phyloP scores from a whole-genome alignment of 2,797 vertebrate genomes.

The Calcarius lapponicus region DNA sequence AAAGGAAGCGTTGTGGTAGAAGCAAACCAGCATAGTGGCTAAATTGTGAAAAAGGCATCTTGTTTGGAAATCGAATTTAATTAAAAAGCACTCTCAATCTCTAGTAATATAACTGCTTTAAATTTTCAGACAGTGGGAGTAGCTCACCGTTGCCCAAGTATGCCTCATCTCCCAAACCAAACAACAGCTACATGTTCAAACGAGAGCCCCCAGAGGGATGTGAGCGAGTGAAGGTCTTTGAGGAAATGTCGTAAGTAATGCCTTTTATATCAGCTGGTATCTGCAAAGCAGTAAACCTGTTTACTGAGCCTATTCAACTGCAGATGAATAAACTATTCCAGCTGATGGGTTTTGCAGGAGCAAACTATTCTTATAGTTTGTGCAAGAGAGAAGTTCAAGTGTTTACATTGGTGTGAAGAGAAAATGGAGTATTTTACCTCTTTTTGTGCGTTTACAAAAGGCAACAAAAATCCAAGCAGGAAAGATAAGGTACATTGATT shows the following conservation, averaged over 20 bases:
- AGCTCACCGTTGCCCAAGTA: slow-evolving; percentile 96
- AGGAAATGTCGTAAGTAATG: slow-evolving; percentile 94
- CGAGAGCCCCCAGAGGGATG: slow-evolving; percentile 98
- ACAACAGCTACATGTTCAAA: slow-evolving; percentile 99
- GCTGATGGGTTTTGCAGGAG: slow-evolving; percentile 76
- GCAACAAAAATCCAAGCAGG: slow-evolving; percentile 47
- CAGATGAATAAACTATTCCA: slow-evolving; percentile 79
- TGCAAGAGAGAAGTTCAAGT: slow-evolving; percentile 59
- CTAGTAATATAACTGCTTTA: slow-evolving; percentile 82
- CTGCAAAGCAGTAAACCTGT: slow-evolving; percentile 76
- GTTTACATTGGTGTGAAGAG: slow-evolving; percentile 40
- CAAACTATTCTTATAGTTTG: slow-evolving; percentile 65
- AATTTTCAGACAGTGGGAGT: slow-evolving; percentile 89
- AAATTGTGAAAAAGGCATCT: slow-evolving; percentile 67
- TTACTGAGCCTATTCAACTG: slow-evolving; percentile 72
- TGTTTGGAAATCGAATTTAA: slow-evolving; percentile 75
- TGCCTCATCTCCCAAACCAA: slow-evolving; percentile 97
- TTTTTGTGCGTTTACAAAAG: slow-evolving; percentile 54
- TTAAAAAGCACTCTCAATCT: slow-evolving; percentile 76
- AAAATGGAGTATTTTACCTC: slow-evolving; percentile 44
- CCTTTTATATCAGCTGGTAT: slow-evolving; percentile 79
- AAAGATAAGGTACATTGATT: slow-evolving; percentile 33
- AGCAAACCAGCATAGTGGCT: slow-evolving; percentile 34
- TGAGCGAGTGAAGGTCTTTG: slow-evolving; percentile 97
- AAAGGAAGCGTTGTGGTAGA: slow-evolving; percentile 56